These are phyloP conservation scores for Ptychadena robeensis DNA, from an alignment of 2,797 vertebrate genomes.

Conservation along the genomic window DNA sequence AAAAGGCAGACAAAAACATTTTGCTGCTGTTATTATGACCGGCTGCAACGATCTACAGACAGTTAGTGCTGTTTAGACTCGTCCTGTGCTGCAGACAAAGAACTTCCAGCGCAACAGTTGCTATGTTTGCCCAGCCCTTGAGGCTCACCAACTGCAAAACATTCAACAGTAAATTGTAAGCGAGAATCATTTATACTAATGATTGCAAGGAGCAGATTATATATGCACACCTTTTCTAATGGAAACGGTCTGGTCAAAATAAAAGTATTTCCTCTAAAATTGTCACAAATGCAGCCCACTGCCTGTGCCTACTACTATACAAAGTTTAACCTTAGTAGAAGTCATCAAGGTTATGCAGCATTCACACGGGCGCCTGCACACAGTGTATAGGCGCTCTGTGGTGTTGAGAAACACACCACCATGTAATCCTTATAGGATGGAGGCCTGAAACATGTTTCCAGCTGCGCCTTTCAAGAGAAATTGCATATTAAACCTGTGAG, in stretches of 20 bases:
- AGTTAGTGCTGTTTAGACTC: slow-evolving; percentile 42
- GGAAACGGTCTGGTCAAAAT: not conserved
- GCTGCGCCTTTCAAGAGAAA: too few relatives aligned
- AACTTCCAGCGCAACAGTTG: slow-evolving; percentile 36
- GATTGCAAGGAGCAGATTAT: not conserved
- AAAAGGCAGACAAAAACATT: not conserved
- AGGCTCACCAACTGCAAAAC: slow-evolving; percentile 36
- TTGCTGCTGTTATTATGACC: not conserved
- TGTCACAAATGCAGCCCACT: not conserved
- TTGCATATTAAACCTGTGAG: too few relatives aligned
- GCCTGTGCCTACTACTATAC: too few relatives aligned
- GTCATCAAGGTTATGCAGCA: too few relatives aligned
- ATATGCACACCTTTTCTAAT: not conserved
- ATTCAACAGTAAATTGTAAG: not conserved
- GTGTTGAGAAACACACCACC: too few relatives aligned
- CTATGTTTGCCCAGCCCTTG: slow-evolving; percentile 43
- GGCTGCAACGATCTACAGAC: slow-evolving; percentile 5
- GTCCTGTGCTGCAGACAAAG: slow-evolving; percentile 8
- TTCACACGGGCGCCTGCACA: too few relatives aligned
- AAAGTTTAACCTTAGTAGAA: too few relatives aligned
- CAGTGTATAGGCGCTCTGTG: too few relatives aligned
- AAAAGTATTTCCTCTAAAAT: not conserved
- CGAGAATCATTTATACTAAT: not conserved
- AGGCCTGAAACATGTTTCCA: too few relatives aligned
- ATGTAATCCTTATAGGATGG: too few relatives aligned